Evolutionary conservation across 2,113 vertebrate species (phyloP).

Genomic region (Silurus asotus): DNA sequence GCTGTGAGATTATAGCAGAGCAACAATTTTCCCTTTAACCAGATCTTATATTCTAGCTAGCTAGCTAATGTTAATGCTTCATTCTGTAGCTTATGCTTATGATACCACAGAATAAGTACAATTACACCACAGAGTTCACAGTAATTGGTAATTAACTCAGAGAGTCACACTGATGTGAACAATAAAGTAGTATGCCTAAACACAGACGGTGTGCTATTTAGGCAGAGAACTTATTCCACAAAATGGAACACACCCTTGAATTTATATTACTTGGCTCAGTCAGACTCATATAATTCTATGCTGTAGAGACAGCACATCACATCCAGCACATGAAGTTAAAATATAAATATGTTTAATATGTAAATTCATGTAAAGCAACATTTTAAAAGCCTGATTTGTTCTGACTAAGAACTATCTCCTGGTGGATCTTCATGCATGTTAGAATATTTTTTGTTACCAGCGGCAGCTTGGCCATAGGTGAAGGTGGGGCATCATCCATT

Average conservation of each 20-base stretch:
- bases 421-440: background rate
- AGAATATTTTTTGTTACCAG: background rate
- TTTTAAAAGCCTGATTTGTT: background rate
- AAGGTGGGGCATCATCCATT: background rate
- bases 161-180: background rate
- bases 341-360: background rate
- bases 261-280: background rate
- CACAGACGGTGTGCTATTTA: background rate
- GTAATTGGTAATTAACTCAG: background rate
- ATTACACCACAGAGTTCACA: background rate
- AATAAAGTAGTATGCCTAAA: background rate
- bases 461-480: background rate
- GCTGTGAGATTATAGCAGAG: slow-evolving; percentile 11
- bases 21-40: slow-evolving; percentile 5
- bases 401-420: background rate
- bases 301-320: background rate
- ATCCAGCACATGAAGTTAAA: background rate
- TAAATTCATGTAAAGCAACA: background rate
- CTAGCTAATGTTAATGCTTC: background rate
- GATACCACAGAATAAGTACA: background rate
- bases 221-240: background rate
- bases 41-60: background rate
- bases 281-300: background rate
- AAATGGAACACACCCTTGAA: background rate
- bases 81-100: background rate